Evolutionary conservation across 2,888 invertebrate genomes (phyloP).

Genomic region (Epicampocera succincta): DNA sequence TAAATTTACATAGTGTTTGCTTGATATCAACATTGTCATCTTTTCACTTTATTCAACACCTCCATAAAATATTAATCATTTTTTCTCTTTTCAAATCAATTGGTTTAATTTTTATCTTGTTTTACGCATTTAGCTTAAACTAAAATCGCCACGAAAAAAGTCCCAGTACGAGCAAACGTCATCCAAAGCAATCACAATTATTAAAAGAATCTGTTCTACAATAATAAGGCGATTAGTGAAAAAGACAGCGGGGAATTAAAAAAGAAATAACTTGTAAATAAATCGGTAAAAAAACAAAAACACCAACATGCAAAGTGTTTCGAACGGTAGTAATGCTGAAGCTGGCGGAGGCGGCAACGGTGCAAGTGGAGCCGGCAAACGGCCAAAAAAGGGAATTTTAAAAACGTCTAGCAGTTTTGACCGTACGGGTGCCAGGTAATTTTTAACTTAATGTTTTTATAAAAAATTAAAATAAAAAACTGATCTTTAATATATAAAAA

Average conservation of each 20-base stretch:
- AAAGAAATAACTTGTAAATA: neutral
- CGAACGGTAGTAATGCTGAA: slow-evolving; percentile 61
- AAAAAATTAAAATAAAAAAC: too few species aligned
- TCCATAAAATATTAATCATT: slow-evolving; percentile 36
- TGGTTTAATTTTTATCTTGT: slow-evolving; percentile 23
- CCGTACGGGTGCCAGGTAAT: slow-evolving; percentile 83
- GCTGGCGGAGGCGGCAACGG: slow-evolving; percentile 44
- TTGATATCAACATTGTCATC: slow-evolving; percentile 40
- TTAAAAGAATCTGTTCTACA: neutral
- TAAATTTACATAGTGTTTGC: slow-evolving; percentile 11
- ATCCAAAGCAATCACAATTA: slow-evolving; percentile 33
- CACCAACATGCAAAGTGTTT: slow-evolving; percentile 63
- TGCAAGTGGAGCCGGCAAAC: slow-evolving; percentile 55
- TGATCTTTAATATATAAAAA: too few species aligned
- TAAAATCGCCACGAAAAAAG: slow-evolving; percentile 13
- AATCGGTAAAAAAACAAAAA: slow-evolving; percentile 12
- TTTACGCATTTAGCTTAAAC: slow-evolving; percentile 35
- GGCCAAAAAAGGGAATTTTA: slow-evolving; percentile 89
- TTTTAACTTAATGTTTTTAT: slow-evolving; percentile 14
- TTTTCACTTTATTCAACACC: slow-evolving; percentile 10
- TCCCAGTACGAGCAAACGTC: neutral
- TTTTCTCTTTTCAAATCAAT: slow-evolving; percentile 33
- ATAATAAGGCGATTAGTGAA: neutral
- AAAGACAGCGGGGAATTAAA: slow-evolving; percentile 3
- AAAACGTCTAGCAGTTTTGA: slow-evolving; percentile 97